Conservation (phyloP, 2,113 vertebrate species). For the Columba janthina region DNA sequence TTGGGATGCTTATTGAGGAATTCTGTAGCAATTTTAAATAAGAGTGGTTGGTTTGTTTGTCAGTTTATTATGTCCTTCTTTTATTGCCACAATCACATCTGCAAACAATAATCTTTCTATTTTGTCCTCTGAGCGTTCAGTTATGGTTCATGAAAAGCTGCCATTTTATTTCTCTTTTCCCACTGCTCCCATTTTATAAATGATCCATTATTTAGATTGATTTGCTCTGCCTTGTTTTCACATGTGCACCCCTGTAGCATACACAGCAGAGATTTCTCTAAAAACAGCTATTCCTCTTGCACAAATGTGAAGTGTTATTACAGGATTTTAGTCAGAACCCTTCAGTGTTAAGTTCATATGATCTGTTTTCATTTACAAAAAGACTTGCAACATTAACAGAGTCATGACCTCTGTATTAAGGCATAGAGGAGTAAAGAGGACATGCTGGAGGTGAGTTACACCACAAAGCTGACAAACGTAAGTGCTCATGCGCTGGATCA, state of each 20-base stretch:
- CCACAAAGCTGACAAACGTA: not conserved
- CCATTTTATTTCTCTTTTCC: constrained; percentile 47
- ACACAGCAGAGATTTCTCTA: not conserved
- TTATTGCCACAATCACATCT: constrained; percentile 48
- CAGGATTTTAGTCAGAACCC: not conserved
- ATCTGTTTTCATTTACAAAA: not conserved
- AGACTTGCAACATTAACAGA: not conserved
- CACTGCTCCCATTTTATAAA: constrained; percentile 13
- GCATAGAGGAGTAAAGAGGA: not conserved
- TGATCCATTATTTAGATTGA: not conserved
- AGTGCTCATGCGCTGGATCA: not conserved
- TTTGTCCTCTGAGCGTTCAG: constrained; percentile 13
- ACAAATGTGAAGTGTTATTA: not conserved
- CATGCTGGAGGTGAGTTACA: not conserved
- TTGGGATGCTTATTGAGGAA: constrained; percentile 3
- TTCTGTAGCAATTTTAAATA: not conserved
- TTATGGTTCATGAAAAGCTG: constrained; percentile 25
- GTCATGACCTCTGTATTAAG: not conserved
- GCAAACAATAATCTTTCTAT: constrained; percentile 49
- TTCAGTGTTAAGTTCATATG: not conserved
- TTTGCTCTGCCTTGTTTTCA: not conserved
- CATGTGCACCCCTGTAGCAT: not conserved
- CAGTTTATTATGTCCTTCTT: constrained; percentile 13
- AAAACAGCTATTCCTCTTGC: not conserved
- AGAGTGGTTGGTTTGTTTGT: constrained; percentile 10